A percentile compares a stretch with the other conserved stretches of the same genome.
phyloP scores from a whole-genome alignment of 1,140 invertebrate species.

The Halictus rubicundus region DNA sequence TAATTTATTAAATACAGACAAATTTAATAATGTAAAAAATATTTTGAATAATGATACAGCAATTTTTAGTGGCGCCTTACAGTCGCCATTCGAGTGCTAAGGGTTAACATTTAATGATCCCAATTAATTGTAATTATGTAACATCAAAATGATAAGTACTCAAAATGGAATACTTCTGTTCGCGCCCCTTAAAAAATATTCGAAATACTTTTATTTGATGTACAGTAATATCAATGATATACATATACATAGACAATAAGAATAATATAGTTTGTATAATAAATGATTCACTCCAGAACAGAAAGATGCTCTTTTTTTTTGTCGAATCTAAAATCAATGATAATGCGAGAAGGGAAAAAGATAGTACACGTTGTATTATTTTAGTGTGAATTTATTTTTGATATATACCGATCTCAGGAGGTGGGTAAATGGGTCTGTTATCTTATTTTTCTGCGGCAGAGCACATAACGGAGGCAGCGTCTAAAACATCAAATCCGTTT shows the following conservation, averaged over 20 bases:
- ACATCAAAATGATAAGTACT: background rate
- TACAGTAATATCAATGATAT: constrained; percentile 5
- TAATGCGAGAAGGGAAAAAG: constrained; percentile 9
- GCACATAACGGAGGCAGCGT: constrained; percentile 67
- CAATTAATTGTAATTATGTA: background rate
- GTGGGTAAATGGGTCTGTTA: constrained; percentile 61
- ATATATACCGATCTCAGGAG: constrained; percentile 59
- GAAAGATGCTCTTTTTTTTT: background rate
- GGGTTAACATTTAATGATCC: background rate
- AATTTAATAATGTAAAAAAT: too few relatives aligned
- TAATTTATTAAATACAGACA: too few relatives aligned
- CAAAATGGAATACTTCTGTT: background rate
- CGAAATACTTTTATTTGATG: background rate
- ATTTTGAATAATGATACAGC: too few relatives aligned
- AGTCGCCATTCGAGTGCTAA: too few relatives aligned
- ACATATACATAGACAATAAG: constrained; percentile 33
- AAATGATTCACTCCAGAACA: constrained; percentile 14
- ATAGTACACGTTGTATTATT: constrained; percentile 36
- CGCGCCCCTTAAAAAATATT: too few relatives aligned
- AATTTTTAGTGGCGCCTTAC: too few relatives aligned
- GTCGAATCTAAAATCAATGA: background rate
- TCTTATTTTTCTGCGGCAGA: constrained; percentile 59
- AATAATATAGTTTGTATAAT: constrained; percentile 50
- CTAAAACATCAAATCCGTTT: constrained; percentile 75
- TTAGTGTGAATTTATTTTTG: constrained; percentile 68